Conservation (phyloP, 2,113 vertebrate species). For the Barbus barbus region DNA sequence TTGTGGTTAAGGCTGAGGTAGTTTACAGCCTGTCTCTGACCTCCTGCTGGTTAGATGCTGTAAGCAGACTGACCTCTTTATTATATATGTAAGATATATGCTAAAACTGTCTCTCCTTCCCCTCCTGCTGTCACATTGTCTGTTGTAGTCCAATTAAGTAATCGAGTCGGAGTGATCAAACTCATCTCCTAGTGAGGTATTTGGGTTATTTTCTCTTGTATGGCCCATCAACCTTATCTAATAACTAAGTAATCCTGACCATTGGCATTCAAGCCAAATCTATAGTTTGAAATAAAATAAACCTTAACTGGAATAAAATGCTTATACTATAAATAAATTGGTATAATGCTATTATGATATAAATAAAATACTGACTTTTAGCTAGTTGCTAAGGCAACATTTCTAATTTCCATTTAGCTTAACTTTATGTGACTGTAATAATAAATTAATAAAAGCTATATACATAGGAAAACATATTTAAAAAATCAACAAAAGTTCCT, state of each 20-base stretch:
- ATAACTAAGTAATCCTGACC: background rate
- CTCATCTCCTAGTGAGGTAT: background rate
- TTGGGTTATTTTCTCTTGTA: background rate
- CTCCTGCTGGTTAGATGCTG: background rate
- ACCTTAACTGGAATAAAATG: background rate
- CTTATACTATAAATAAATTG: background rate
- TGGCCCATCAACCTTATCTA: background rate
- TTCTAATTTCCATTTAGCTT: background rate
- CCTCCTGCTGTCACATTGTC: background rate
- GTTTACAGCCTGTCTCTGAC: background rate
- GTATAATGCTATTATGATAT: background rate
- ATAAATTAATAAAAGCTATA: background rate
- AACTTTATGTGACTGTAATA: background rate
- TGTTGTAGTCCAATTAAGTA: background rate
- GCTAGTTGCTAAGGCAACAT: background rate
- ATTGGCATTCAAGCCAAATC: background rate
- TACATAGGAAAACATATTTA: background rate
- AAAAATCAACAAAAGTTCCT: background rate
- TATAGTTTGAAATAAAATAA: background rate
- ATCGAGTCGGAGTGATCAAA: background rate
- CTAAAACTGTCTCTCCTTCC: background rate
- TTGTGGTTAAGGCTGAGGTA: slow-evolving; percentile 15
- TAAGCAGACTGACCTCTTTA: slow-evolving; percentile 11
- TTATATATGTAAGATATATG: background rate
- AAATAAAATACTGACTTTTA: background rate